Evolutionary conservation across 2,888 invertebrate genomes (phyloP).

Genomic region (Sepioteuthis lessoniana): DNA sequence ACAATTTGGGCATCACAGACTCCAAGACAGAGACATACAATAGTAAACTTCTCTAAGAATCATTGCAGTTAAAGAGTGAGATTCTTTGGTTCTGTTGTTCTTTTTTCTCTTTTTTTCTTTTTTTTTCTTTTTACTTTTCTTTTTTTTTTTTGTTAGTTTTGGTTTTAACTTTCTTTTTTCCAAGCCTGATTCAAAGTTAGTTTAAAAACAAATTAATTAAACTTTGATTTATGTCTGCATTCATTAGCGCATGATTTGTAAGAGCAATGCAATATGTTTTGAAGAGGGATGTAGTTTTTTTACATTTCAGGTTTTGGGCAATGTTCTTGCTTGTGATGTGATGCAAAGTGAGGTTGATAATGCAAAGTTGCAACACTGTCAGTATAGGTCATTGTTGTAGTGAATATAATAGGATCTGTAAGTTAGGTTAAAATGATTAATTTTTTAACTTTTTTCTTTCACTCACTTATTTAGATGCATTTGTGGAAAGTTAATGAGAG

Average conservation of each 20-base stretch:
- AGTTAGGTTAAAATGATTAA: conserved; percentile 33
- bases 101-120: neutral
- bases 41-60: conserved; percentile 41
- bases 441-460: neutral
- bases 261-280: neutral
- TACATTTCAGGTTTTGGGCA: neutral
- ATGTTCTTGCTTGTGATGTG: neutral
- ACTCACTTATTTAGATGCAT: neutral
- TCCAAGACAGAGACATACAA: conserved; percentile 47
- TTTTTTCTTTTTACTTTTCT: neutral
- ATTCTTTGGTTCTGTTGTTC: neutral
- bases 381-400: neutral
- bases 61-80: neutral
- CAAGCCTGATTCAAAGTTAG: conserved; percentile 6
- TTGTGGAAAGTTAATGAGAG: neutral
- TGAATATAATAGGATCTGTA: conserved; percentile 18
- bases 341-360: neutral
- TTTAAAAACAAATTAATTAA: conserved; percentile 8
- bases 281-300: neutral
- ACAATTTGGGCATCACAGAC: conserved; percentile 45
- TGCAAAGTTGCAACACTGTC: neutral
- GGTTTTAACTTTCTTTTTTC: neutral
- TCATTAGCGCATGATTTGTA: conserved; percentile 1
- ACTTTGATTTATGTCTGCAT: neutral
- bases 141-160: too few relatives aligned